A percentile compares a stretch with the other conserved stretches of the same genome.
Conservation (phyloP, 1,140 invertebrate genomes). For the Euwallacea similis region DNA sequence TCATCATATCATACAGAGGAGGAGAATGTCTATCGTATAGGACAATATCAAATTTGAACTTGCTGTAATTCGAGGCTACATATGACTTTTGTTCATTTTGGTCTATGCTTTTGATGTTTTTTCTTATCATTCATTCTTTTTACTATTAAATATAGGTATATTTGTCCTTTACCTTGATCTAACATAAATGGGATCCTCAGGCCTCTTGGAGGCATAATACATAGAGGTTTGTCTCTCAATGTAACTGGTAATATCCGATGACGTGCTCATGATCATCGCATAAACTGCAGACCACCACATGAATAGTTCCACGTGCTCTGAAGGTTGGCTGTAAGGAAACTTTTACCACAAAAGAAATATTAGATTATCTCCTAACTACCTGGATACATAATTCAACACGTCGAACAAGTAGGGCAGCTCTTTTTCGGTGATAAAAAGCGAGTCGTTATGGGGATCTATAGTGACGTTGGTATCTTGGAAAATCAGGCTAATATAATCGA, state of each 20-base stretch:
- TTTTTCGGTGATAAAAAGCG: conserved; percentile 60
- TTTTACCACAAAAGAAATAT: neutral
- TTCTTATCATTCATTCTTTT: too few relatives aligned
- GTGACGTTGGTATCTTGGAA: conserved; percentile 60
- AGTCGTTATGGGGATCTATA: conserved; percentile 54
- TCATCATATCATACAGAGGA: too few relatives aligned
- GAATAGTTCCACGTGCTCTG: conserved; percentile 64
- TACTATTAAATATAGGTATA: too few relatives aligned
- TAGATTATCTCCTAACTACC: neutral
- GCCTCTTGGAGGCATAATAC: conserved; percentile 12
- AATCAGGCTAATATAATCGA: conserved; percentile 63
- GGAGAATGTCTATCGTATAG: too few relatives aligned
- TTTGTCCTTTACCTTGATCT: conserved; percentile 31
- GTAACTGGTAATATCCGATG: conserved; percentile 57
- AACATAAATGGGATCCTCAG: conserved; percentile 18
- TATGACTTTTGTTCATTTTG: too few relatives aligned
- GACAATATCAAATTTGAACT: too few relatives aligned
- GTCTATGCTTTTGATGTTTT: too few relatives aligned
- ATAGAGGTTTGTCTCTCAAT: conserved; percentile 41
- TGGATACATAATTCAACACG: conserved; percentile 59
- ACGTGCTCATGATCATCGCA: conserved; percentile 65
- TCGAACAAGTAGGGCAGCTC: conserved; percentile 66
- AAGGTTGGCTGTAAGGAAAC: conserved; percentile 51
- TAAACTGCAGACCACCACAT: conserved; percentile 71
- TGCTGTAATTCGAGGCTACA: too few relatives aligned